These are phyloP conservation scores for Tetropium fuscum DNA, from an alignment of 2,888 invertebrate genomes.

Conservation along the genomic window DNA sequence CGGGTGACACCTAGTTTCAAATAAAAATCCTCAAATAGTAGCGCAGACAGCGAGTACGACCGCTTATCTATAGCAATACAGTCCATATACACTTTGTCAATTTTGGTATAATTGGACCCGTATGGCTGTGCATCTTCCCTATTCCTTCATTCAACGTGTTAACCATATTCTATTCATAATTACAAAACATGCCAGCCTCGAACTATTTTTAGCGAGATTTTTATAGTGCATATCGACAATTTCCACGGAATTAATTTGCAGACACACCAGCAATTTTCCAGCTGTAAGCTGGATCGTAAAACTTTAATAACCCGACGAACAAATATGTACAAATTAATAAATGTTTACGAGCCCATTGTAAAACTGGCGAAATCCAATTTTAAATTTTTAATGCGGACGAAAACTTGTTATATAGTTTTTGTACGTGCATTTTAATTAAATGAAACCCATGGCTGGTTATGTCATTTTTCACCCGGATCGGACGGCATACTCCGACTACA, in stretches of 20 bases:
- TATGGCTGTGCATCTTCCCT: no score
- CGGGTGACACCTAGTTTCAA: no score
- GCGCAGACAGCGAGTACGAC: no score
- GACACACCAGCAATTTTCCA: conserved; percentile 18
- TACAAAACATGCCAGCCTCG: no score
- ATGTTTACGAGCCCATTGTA: conserved; percentile 19
- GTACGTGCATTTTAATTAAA: conserved; percentile 22
- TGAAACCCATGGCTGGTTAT: conserved; percentile 5
- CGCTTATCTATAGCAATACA: no score
- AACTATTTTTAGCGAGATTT: no score
- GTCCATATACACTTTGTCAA: no score
- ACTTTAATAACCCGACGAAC: conserved; percentile 16
- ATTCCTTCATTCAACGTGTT: no score
- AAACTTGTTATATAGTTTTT: conserved; percentile 15
- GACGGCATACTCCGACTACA: conserved; percentile 5
- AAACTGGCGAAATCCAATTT: conserved; percentile 8
- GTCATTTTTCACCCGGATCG: conserved; percentile 7
- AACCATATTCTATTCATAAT: no score
- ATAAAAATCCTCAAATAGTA: no score
- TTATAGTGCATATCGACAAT: no score
- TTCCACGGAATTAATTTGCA: conserved; percentile 9
- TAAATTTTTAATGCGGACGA: conserved; percentile 14
- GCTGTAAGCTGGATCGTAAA: conserved; percentile 5
- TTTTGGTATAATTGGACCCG: no score
- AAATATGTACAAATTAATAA: conserved; percentile 25